Evolutionary conservation across 2,888 invertebrate genomes (phyloP), one percentile per base, ranked within the genome.

Genomic region (Panopea generosa): DNA sequence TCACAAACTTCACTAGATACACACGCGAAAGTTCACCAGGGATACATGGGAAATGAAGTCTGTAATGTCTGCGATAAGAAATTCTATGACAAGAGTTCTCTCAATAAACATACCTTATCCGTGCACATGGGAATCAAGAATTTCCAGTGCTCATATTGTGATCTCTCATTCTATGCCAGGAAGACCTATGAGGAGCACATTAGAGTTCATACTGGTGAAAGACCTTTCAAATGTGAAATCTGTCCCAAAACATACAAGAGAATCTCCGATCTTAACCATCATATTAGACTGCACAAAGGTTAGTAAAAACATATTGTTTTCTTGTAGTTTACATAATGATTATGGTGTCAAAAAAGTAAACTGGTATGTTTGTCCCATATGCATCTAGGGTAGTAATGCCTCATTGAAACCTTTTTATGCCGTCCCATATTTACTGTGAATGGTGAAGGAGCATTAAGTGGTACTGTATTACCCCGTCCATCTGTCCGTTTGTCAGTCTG

Each of bases 211-310:
- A 80, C 80, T 14, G 80, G 80, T 16, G 80, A 80, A 27, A 52
- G 71, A 29, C 80, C 80, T 7, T 80, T 74, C 43, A 80, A 77
- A 52, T 80, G 80, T 63, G 49, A 38, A 22, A 18, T 55, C 1
- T 80, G 80, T 47, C 80, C 80, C 1, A 80, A 77, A 49, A 20
- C 73, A 0, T 80, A 80, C 67, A 80, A 80, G 50, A 45, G 80
- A 26, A 61, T 80, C 2, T 24, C 67, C 20, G 80, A 80, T 49
- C 60, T 80, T n/a, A 80, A 80, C 45, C 80, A 80, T 49, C 80
- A 80, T 52, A 22, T 80, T 3, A 45, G 74, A 22, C 73, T 76
- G 20, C 80, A 80, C 45, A 80, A 70, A 62, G 77, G 77, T 77
- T 63, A 33, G 29, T 38, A 47, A 33, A 33, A 4, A 33, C 4